Evolutionary conservation across 2,888 invertebrate species (phyloP).

Genomic region (Asteroscopus sphinx): DNA sequence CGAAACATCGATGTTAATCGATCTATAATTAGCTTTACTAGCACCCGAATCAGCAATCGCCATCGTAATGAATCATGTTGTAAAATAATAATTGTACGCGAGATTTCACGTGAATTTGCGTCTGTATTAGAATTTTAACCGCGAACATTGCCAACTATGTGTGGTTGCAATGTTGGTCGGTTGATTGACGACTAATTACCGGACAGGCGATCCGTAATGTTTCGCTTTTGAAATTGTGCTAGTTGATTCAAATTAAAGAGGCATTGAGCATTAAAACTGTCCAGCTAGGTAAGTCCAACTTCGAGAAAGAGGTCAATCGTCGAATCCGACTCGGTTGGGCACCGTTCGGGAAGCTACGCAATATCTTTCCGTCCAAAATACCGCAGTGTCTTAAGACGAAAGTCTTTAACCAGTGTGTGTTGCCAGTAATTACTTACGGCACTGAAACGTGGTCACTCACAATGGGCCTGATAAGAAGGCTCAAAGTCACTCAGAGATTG

Average conservation of each 20-base stretch:
- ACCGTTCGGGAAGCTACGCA: too few relatives aligned
- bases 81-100: constrained; percentile 17
- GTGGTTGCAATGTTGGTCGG: constrained; percentile 38
- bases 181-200: constrained; percentile 53
- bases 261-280: too few relatives aligned
- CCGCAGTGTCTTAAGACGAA: too few relatives aligned
- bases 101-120: constrained; percentile 20
- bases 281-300: too few relatives aligned
- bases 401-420: too few relatives aligned
- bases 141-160: constrained; percentile 23
- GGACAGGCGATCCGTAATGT: constrained; percentile 19
- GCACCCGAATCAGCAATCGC: constrained; percentile 17
- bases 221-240: constrained; percentile 11
- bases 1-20: constrained; percentile 34
- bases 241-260: constrained; percentile 10
- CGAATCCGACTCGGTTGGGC: too few relatives aligned
- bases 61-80: constrained; percentile 32
- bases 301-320: too few relatives aligned
- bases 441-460: too few relatives aligned
- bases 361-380: too few relatives aligned
- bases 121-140: constrained; percentile 27
- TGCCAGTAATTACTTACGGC: too few relatives aligned
- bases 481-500: too few relatives aligned
- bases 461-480: too few relatives aligned
- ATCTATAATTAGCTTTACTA: constrained; percentile 41